Evolutionary conservation across 2,888 invertebrate species (phyloP).

Genomic region (Isoperla grammatica): DNA sequence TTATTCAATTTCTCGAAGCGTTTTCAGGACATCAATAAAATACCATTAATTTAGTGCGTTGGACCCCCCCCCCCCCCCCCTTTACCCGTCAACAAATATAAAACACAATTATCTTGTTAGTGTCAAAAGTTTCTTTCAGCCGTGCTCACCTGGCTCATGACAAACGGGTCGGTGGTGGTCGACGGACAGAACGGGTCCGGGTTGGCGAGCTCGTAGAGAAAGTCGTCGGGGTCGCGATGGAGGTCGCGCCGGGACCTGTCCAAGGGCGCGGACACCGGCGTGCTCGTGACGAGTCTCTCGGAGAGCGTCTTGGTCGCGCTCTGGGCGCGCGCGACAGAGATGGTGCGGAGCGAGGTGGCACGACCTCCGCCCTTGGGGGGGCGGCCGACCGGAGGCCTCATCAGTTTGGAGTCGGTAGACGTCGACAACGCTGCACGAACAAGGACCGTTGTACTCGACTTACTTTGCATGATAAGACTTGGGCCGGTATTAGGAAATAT

Average conservation of each 20-base stretch:
- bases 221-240: conserved; percentile 19
- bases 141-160: conserved; percentile 44
- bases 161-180: conserved; percentile 60
- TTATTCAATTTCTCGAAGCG: too few relatives aligned
- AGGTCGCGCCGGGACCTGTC: background rate
- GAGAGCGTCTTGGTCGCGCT: conserved; percentile 36
- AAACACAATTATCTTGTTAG: too few relatives aligned
- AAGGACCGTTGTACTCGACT: too few relatives aligned
- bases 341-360: background rate
- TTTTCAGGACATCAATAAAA: too few relatives aligned
- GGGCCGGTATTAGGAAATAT: too few relatives aligned
- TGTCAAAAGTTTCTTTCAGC: too few relatives aligned
- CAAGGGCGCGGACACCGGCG: background rate
- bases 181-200: conserved; percentile 51
- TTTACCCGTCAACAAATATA: too few relatives aligned
- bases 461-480: too few relatives aligned
- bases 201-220: conserved; percentile 43
- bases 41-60: too few relatives aligned
- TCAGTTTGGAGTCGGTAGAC: background rate
- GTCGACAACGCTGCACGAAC: background rate
- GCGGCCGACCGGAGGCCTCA: background rate
- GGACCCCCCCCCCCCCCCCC: too few relatives aligned
- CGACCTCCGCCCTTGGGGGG: background rate
- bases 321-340: conserved; percentile 1
- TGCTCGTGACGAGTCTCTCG: conserved; percentile 39